Evolutionary conservation across 2,888 invertebrate species (phyloP), one percentile per base, ranked within the genome.

Genomic region (Muscina levida): DNA sequence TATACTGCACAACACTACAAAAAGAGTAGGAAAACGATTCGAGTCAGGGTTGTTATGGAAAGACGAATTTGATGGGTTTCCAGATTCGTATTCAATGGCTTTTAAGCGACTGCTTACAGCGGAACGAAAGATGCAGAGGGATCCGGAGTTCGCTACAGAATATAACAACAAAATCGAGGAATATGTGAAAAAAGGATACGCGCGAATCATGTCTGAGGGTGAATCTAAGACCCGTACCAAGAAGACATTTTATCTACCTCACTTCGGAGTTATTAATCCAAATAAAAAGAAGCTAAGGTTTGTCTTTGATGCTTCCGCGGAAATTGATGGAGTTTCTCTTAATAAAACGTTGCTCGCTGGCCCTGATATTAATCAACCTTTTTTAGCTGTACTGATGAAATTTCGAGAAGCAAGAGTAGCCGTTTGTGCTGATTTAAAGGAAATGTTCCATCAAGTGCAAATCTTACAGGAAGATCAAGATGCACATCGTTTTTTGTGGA

Each of bases 171-270:
- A 71, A 71, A 74, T 81, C 10, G 17, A 65, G 3, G 74, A 75
- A 8, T 77, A 81, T 31, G n/a, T 77, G 2, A 22, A 46, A 10
- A 78, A 78, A 39, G 75, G 77, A 2, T 82, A 78, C 62, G 75
- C 77, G 1, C 46, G 62, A 57, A 72, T 67, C 17, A 22, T 78
- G 17, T 15, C 51, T 19, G 8, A 24, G 0, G 44, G 8, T 24
- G 72, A 78, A 68, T 39, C 68, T 51, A 24, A 19, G 8, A 44
- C 15, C n/a, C n/a, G 31, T 26, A 31, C 31, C 0, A 5, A n/a
- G 11, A 66, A 72, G n/a, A 84, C 72, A 1, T 86, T 85, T 85
- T 86, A 84, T 51, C 51, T 86, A 10, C 86, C 86, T 1, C 83
- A 84, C 15, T 84, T 84, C 56, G 82, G 79, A 1, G 80, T 82